These are phyloP conservation scores for Drosophila dunni DNA, from an alignment of 1,140 invertebrate genomes.

Conservation along the genomic window DNA sequence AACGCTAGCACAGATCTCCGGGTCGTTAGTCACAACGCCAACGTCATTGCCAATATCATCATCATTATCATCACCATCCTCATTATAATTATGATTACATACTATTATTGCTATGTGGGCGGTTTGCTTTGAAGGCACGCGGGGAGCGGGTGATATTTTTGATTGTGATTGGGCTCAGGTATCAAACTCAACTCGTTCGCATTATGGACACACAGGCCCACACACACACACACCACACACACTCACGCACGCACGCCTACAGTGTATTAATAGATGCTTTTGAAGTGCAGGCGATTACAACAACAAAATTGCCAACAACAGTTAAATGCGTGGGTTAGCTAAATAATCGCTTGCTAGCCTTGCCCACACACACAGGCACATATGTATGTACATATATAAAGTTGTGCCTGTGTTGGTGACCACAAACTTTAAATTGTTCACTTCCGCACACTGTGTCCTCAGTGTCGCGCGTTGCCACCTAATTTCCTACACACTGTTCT, in stretches of 20 bases:
- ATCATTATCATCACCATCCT: conserved; percentile 35
- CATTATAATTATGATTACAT: conserved; percentile 46
- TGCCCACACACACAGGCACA: conserved; percentile 12
- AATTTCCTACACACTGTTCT: conserved; percentile 16
- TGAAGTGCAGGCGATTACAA: conserved; percentile 56
- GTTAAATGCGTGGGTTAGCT: conserved; percentile 41
- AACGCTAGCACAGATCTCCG: conserved; percentile 30
- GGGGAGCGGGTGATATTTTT: conserved; percentile 32
- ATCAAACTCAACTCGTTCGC: conserved; percentile 27
- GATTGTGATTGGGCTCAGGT: conserved; percentile 57
- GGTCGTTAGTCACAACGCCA: conserved; percentile 35
- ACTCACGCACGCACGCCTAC: conserved; percentile 9
- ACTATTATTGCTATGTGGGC: conserved; percentile 61
- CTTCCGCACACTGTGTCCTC: conserved; percentile 45
- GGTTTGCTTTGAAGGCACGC: conserved; percentile 11
- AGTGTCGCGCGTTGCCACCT: conserved; percentile 33
- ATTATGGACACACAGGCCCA: conserved; percentile 28
- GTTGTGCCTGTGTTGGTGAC: conserved; percentile 26
- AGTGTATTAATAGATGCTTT: conserved; percentile 48
- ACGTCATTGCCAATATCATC: conserved; percentile 47
- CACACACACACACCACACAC: conserved; percentile 14
- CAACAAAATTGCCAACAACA: conserved; percentile 34
- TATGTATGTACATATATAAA: neutral
- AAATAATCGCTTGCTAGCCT: conserved; percentile 39
- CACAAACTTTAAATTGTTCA: conserved; percentile 58